phyloP scores from a whole-genome alignment of 2,888 invertebrate species.

The Callimorpha dominula region DNA sequence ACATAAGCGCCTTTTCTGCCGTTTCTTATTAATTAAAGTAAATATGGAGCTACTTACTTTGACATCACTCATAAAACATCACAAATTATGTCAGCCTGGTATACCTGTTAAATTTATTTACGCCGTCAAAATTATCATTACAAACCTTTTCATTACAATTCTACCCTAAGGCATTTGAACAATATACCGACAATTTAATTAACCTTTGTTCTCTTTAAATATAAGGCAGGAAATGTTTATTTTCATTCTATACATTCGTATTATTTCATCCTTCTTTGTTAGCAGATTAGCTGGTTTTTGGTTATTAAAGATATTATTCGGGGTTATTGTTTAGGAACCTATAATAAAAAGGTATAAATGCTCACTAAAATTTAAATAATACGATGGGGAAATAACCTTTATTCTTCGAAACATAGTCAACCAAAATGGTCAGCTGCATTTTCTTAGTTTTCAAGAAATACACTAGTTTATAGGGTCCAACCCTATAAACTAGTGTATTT shows the following conservation, averaged over 20 bases:
- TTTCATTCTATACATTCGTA: slow-evolving; percentile 23
- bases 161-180: slow-evolving; percentile 39
- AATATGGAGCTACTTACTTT: slow-evolving; percentile 16
- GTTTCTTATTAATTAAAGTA: slow-evolving; percentile 13
- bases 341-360: not conserved
- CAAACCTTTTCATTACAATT: slow-evolving; percentile 47
- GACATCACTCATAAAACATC: slow-evolving; percentile 22
- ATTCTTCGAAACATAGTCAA: not conserved
- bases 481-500: too few species aligned
- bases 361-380: not conserved
- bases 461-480: too few species aligned
- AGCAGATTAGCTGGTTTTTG: slow-evolving; percentile 10
- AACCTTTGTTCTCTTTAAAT: slow-evolving; percentile 44
- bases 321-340: not conserved
- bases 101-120: slow-evolving; percentile 36
- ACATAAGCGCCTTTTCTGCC: not conserved
- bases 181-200: slow-evolving; percentile 49
- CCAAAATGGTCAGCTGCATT: not conserved
- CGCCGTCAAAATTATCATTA: slow-evolving; percentile 38
- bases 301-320: not conserved
- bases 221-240: slow-evolving; percentile 37
- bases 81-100: slow-evolving; percentile 7
- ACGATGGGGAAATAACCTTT: not conserved
- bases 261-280: slow-evolving; percentile 8
- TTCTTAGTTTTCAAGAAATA: too few species aligned